These are phyloP conservation scores for Labeo catla DNA, from an alignment of 2,113 vertebrate genomes.

Conservation along the genomic window DNA sequence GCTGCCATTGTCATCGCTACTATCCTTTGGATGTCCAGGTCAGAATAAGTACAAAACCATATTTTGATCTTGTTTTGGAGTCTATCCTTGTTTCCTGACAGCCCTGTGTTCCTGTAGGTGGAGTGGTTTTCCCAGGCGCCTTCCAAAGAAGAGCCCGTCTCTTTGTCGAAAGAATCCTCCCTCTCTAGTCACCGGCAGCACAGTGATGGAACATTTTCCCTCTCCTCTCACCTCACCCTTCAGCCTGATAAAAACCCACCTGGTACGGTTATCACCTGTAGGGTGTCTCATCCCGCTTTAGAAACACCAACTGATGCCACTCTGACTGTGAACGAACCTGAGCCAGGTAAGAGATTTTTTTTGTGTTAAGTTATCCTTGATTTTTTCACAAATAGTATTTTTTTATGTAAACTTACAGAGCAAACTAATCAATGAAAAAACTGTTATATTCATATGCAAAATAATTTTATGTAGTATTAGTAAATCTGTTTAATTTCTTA, in stretches of 20 bases:
- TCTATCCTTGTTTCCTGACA: neutral
- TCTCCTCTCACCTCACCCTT: slow-evolving; percentile 75
- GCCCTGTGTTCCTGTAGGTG: slow-evolving; percentile 62
- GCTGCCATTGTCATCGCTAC: slow-evolving; percentile 73
- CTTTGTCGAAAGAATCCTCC: slow-evolving; percentile 64
- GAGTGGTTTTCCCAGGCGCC: slow-evolving; percentile 73
- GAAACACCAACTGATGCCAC: slow-evolving; percentile 58
- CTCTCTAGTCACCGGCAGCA: slow-evolving; percentile 82
- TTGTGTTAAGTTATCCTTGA: neutral
- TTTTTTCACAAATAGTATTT: neutral
- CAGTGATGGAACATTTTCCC: slow-evolving; percentile 75
- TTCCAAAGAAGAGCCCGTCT: slow-evolving; percentile 60
- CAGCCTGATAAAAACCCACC: slow-evolving; percentile 46
- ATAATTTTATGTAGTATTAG: neutral
- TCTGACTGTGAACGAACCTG: slow-evolving; percentile 60
- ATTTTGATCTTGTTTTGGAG: neutral
- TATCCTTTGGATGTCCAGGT: slow-evolving; percentile 77
- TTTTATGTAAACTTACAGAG: neutral
- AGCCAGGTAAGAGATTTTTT: slow-evolving; percentile 60
- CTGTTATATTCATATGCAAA: neutral
- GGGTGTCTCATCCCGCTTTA: slow-evolving; percentile 76
- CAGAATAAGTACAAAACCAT: neutral
- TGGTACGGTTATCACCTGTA: slow-evolving; percentile 79
- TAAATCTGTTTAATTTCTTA: neutral
- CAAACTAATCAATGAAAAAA: neutral